Evolutionary conservation across 2,888 invertebrate genomes (phyloP).

Genomic region (Oasisia sp.): DNA sequence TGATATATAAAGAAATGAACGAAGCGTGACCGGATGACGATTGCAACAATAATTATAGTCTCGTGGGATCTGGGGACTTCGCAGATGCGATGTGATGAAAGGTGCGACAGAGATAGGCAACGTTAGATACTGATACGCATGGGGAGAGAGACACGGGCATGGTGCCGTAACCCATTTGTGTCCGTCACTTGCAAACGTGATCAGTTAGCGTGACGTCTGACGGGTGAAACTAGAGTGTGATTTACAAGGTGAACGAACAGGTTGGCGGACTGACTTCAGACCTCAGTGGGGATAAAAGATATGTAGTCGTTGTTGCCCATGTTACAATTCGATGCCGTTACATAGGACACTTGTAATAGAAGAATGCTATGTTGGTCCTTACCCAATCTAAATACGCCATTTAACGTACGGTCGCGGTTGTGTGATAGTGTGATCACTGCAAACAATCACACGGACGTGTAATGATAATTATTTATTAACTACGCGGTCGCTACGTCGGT

Average conservation of each 20-base stretch:
- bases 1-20: background rate
- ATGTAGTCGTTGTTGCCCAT: too few species aligned
- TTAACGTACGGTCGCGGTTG: too few species aligned
- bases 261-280: too few species aligned
- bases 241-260: background rate
- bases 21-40: background rate
- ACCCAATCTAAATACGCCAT: too few species aligned
- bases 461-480: background rate
- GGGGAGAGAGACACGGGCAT: background rate
- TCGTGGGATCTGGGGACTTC: background rate
- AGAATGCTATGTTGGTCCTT: too few species aligned
- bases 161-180: background rate
- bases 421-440: background rate
- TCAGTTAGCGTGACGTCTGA: background rate
- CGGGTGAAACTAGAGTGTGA: background rate
- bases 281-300: too few species aligned
- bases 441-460: background rate
- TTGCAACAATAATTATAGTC: background rate
- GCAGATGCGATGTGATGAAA: background rate
- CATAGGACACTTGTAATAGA: too few species aligned
- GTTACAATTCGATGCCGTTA: too few species aligned
- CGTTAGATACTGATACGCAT: too few species aligned
- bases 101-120: background rate
- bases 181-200: background rate
- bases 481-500: background rate